Evolutionary conservation across 2,888 invertebrate genomes (phyloP).

Genomic region (Trimorus sp.): DNA sequence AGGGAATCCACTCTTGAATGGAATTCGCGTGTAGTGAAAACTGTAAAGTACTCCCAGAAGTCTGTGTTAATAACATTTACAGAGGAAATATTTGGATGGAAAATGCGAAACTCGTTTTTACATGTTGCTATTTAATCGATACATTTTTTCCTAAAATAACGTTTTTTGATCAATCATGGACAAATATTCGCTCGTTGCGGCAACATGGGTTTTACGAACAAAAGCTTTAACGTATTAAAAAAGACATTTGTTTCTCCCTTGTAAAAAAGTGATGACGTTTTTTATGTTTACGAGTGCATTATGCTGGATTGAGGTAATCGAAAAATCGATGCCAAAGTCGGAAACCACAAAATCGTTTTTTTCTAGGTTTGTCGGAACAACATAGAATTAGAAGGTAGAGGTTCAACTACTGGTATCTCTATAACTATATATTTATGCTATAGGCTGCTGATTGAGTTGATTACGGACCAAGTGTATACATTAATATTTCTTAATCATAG

Average conservation of each 20-base stretch:
- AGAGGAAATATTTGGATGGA: conserved; percentile 4
- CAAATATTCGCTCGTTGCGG: conserved; percentile 8
- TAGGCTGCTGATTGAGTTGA: too few species aligned
- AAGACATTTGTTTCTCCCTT: conserved; percentile 1
- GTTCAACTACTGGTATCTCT: not conserved
- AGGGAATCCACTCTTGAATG: not conserved
- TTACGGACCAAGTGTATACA: too few species aligned
- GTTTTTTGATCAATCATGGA: conserved; percentile 30
- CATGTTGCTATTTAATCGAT: not conserved
- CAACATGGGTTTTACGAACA: not conserved
- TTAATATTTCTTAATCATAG: too few species aligned
- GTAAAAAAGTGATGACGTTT: conserved; percentile 6
- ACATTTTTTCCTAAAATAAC: conserved; percentile 25
- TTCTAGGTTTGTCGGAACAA: conserved; percentile 32
- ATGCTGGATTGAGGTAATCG: conserved; percentile 36
- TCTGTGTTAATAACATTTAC: not conserved
- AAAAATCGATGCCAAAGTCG: conserved; percentile 34
- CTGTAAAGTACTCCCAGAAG: not conserved
- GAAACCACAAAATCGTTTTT: conserved; percentile 27
- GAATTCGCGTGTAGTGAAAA: not conserved
- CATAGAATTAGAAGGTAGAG: conserved; percentile 41
- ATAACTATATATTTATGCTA: too few species aligned
- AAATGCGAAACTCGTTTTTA: conserved; percentile 1
- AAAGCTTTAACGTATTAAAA: not conserved
- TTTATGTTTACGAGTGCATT: conserved; percentile 10